Evolutionary conservation across 2,888 invertebrate genomes (phyloP), one percentile per base, ranked within the genome.

Genomic region (Isotomurus palustris): DNA sequence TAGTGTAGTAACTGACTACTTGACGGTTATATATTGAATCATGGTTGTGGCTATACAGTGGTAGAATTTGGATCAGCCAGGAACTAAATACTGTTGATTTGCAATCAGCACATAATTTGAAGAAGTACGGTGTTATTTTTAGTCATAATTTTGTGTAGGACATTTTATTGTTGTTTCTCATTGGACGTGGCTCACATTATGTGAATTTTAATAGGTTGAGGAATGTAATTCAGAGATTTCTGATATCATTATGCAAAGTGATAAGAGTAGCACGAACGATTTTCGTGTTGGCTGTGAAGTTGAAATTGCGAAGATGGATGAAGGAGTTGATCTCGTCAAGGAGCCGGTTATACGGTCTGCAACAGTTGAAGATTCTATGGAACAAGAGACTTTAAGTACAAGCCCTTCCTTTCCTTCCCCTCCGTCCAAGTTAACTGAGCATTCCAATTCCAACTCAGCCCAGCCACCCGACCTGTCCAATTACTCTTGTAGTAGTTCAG

Each of bases 171-270:
- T n/a, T n/a, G n/a, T n/a, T n/a, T n/a, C n/a, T n/a, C n/a, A n/a
- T n/a, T n/a, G n/a, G n/a, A n/a, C n/a, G n/a, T n/a, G n/a, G n/a
- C n/a, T n/a, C n/a, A n/a, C n/a, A n/a, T n/a, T 53, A 41, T 50
- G 35, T 53, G 35, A 53, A 58, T 48, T 22, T 14, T 22, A 54
- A 10, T 54, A 61, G 61, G 61, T 58, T 61, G 50, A 58, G 53
- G 61, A 58, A 40, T 49, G 45, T 54, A 51, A 61, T 38, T 58
- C 61, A 52, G 61, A 58, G 41, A 58, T 61, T 55, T 58, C 61
- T 45, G 61, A 61, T 36, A 58, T 55, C 51, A 32, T 60, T 24
- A 41, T 54, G 52, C 43, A 48, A 50, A 61, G 43, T 61, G 54
- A 48, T 61, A 61, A 61, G 47, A 24, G 24, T 44, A 47, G 17